Base-by-base conservation (phyloP, 2,888 invertebrate genomes). In the Gastracanthus pulcherrimus region DNA sequence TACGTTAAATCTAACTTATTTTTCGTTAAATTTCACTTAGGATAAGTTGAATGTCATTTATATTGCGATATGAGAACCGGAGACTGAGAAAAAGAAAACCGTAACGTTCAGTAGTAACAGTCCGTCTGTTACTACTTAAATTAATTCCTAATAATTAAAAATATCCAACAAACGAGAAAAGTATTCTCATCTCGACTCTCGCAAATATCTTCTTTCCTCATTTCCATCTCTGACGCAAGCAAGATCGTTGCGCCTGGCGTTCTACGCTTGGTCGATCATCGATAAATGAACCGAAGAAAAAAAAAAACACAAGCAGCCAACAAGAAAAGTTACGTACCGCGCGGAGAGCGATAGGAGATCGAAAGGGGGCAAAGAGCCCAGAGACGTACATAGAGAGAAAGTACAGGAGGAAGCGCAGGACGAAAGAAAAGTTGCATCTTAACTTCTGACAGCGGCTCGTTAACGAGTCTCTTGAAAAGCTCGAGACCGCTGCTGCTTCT, bases 391-490 rank as follows among this genome's bases (percentile, higher is more conserved):
- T 36, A 72, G n/a, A 11, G 16, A 77, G 60, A 77, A 66, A 19
- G 51, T 9, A 51, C 19, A 38, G 70, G 58, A 62, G 64, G 13
- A 19, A 2, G 19, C 19, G 26, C 26, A 76, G 71, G 26, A 66
- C 64, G 80, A 74, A 78, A 74, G 66, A 76, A 76, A 77, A 74
- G 80, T 81, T 79, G 75, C 74, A 66, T 79, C 81, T 79, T 75
- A 84, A 82, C 76, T 84, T 83, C 81, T 74, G 80, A 75, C 85
- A 80, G 83, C 62, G 77, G 81, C 76, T 84, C 82, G 83, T 82
- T 84, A 82, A 64, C 83, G 84, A 85, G 66, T 84, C 83, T 85
- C 78, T 83, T 82, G 75, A 82, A 82, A 76, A 70, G 41, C 82
- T 78, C 82, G 82, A 76, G 71, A 72, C 76, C n/a, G n/a, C n/a